A percentile compares a stretch with the other conserved stretches of the same genome.
Evolutionary conservation across 2,113 vertebrate genomes (phyloP).

Genomic region (Vimba vimba): DNA sequence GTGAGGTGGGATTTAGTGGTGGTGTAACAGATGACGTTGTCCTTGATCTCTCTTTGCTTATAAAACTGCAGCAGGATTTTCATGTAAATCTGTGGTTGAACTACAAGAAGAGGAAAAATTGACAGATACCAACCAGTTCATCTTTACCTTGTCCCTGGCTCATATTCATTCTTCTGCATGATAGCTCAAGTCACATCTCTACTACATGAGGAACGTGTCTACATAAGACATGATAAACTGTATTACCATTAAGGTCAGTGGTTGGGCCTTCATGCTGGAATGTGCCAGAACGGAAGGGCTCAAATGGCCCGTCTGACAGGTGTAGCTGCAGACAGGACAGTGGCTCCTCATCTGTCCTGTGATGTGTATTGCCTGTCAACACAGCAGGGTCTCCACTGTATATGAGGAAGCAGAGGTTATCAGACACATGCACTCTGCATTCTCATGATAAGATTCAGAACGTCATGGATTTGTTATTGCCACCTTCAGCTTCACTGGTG

Average conservation of each 20-base stretch:
- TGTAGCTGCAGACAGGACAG: conserved; percentile 34
- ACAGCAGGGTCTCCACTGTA: background rate
- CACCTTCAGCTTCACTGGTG: background rate
- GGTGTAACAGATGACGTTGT: background rate
- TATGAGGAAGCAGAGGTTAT: conserved; percentile 46
- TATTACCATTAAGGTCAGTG: background rate
- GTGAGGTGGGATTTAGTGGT: background rate
- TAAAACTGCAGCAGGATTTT: background rate
- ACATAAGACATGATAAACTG: conserved; percentile 5
- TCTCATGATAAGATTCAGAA: conserved; percentile 22
- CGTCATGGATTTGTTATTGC: background rate
- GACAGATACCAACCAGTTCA: background rate
- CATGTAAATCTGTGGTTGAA: background rate
- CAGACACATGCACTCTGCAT: conserved; percentile 47
- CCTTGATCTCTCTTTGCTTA: background rate
- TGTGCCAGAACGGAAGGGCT: background rate
- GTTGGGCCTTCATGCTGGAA: conserved; percentile 9
- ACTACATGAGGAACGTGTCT: background rate
- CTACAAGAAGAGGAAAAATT: background rate
- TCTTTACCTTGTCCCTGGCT: background rate
- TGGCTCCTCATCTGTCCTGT: conserved; percentile 37
- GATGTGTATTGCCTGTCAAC: conserved; percentile 18
- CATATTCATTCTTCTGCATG: background rate
- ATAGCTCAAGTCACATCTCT: conserved; percentile 6
- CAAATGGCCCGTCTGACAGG: conserved; percentile 30